phyloP scores from a whole-genome alignment of 2,888 invertebrate genomes.

The Himalopsyche japonica region DNA sequence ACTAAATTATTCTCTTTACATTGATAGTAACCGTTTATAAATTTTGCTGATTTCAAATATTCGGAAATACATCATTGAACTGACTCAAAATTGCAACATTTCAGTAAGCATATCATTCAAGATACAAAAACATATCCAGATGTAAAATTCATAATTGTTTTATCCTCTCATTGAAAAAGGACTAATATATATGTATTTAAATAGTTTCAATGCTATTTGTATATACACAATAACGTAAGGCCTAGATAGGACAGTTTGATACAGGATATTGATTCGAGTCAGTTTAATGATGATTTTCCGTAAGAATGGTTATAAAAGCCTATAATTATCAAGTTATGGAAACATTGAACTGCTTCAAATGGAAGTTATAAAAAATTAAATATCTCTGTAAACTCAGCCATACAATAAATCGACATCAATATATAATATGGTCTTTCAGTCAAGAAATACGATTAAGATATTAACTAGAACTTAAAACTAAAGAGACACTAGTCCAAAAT shows the following conservation, averaged over 20 bases:
- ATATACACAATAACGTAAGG: too few species aligned
- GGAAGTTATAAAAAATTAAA: constrained; percentile 18
- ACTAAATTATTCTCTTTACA: constrained; percentile 21
- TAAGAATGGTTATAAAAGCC: not conserved
- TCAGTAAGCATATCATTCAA: too few species aligned
- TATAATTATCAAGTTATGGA: not conserved
- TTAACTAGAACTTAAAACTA: constrained; percentile 29
- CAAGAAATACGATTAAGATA: constrained; percentile 40
- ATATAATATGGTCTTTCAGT: constrained; percentile 39
- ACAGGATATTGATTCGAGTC: not conserved
- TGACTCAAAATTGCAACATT: not conserved
- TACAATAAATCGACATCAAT: constrained; percentile 10
- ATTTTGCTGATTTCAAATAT: not conserved
- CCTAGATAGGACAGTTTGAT: too few species aligned
- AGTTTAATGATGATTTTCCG: not conserved
- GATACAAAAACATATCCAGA: too few species aligned
- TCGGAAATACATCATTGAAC: not conserved
- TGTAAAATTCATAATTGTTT: too few species aligned
- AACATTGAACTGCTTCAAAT: not conserved
- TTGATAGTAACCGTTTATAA: not conserved
- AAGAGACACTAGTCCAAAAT: constrained; percentile 37
- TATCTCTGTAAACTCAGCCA: constrained; percentile 12
- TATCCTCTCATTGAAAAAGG: too few species aligned
- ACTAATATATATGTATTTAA: too few species aligned
- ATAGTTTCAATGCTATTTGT: too few species aligned